phyloP scores from a whole-genome alignment of 2,797 vertebrate genomes.

The Tapirus indicus region DNA sequence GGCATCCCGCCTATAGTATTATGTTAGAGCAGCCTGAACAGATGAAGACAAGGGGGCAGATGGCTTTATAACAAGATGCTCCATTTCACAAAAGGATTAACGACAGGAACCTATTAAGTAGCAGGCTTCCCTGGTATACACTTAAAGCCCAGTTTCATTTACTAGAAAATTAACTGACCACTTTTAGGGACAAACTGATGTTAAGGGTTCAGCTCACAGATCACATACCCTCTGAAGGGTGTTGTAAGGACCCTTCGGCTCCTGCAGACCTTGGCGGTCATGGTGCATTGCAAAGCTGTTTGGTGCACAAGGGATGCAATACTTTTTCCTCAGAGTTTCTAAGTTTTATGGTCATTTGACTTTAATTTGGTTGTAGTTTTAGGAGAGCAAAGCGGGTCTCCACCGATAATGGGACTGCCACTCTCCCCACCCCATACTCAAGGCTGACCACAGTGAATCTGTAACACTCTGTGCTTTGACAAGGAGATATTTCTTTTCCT shows the following conservation, averaged over 20 bases:
- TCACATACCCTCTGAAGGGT: not conserved
- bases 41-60: not conserved
- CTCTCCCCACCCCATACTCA: not conserved
- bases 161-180: not conserved
- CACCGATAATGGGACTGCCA: not conserved
- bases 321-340: not conserved
- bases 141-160: conserved; percentile 23
- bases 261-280: not conserved
- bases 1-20: not conserved
- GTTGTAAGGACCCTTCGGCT: not conserved
- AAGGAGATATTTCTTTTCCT: not conserved
- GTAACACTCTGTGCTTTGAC: not conserved
- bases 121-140: not conserved
- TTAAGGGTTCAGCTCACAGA: not conserved
- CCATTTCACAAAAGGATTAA: not conserved
- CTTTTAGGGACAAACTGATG: not conserved
- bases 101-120: not conserved
- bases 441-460: not conserved
- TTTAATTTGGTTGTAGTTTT: not conserved
- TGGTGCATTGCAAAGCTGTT: not conserved
- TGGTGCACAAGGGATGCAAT: not conserved
- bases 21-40: not conserved
- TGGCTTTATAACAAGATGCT: not conserved
- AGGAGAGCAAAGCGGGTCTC: not conserved
- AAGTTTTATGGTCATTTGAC: not conserved